These are phyloP conservation scores for Henricia sp. DNA, from an alignment of 53 echinoderm and acorn worm species.

Conservation along the genomic window DNA sequence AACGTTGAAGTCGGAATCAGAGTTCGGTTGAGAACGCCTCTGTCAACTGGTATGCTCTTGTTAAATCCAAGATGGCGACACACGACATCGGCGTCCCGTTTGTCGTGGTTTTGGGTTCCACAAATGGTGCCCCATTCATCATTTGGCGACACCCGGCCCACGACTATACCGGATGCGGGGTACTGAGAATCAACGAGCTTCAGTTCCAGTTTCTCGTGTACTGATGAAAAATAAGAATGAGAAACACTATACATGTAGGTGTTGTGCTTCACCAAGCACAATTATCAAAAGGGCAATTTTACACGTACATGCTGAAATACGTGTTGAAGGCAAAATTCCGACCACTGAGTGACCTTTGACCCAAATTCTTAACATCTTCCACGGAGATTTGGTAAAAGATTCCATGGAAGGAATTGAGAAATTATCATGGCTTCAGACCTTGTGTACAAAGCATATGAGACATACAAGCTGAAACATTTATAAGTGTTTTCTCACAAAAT, in stretches of 20 bases:
- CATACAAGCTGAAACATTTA: too few species aligned
- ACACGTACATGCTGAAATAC: neutral
- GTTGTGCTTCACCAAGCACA: neutral
- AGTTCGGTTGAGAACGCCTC: neutral
- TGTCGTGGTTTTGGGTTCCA: neutral
- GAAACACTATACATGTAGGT: neutral
- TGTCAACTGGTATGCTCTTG: neutral
- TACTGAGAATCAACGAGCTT: neutral
- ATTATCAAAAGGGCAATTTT: neutral
- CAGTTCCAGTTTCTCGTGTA: neutral
- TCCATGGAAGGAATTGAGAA: too few species aligned
- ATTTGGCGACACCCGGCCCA: neutral
- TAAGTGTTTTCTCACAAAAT: too few species aligned
- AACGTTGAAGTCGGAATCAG: neutral
- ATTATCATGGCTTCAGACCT: too few species aligned
- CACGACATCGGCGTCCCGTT: neutral
- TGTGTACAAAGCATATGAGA: too few species aligned
- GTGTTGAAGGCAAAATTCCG: neutral
- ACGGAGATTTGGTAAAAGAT: too few species aligned
- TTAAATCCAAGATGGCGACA: slow-evolving; percentile 21
- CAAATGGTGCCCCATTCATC: slow-evolving; percentile 24
- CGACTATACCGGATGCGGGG: neutral
- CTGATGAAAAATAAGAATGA: neutral
- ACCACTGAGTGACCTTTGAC: neutral
- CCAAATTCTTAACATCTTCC: neutral